Conservation (phyloP, 2,888 invertebrate genomes). For the Sialis fuliginosa region DNA sequence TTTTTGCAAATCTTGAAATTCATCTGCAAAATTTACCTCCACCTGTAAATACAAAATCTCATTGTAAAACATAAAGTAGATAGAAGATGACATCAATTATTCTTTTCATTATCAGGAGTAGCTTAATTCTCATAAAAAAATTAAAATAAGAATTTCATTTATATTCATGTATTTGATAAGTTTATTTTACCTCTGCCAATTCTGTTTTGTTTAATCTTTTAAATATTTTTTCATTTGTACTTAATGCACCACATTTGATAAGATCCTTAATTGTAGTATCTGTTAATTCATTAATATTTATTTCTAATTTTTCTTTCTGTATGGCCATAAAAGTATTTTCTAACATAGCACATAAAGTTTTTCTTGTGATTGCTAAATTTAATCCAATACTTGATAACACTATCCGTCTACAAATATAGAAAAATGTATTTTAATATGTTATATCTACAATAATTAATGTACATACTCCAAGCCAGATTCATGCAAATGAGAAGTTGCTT, state of each 20-base stretch:
- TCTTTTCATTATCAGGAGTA: too few species aligned
- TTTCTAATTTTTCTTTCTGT: constrained; percentile 32
- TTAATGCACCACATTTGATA: constrained; percentile 2
- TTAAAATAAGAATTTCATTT: too few species aligned
- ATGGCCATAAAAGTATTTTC: constrained; percentile 42
- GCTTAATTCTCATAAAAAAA: too few species aligned
- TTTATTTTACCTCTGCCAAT: too few species aligned
- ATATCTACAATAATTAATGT: neutral
- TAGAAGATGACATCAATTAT: too few species aligned
- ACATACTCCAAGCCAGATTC: constrained; percentile 30
- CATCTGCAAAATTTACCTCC: too few species aligned
- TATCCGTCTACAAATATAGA: constrained; percentile 27
- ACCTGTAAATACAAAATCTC: too few species aligned
- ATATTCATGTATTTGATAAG: too few species aligned
- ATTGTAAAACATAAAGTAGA: too few species aligned
- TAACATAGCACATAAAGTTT: constrained; percentile 33
- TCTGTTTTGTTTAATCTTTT: too few species aligned
- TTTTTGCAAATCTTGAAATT: too few species aligned
- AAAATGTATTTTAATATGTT: neutral
- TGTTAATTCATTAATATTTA: constrained; percentile 20
- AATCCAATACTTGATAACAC: constrained; percentile 53
- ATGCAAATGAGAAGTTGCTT: constrained; percentile 40
- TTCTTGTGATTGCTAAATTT: constrained; percentile 36
- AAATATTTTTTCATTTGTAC: constrained; percentile 10
- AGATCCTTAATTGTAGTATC: neutral